phyloP scores from a whole-genome alignment of 2,888 invertebrate genomes.

The Sussaba pulchella region DNA sequence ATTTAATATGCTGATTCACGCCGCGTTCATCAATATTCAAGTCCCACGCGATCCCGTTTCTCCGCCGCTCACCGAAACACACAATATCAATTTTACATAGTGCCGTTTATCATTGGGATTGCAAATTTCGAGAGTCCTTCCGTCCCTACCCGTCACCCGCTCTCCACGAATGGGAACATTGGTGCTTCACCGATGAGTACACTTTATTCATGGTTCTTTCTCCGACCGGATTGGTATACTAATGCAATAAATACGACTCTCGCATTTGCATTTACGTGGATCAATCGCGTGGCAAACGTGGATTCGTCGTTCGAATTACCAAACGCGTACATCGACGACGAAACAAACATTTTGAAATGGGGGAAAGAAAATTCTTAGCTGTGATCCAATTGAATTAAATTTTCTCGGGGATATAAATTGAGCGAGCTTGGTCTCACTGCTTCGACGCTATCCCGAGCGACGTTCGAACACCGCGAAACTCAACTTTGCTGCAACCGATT shows the following conservation, averaged over 20 bases:
- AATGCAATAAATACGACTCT: constrained; percentile 46
- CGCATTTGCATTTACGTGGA: constrained; percentile 20
- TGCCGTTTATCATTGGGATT: constrained; percentile 65
- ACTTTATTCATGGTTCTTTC: constrained; percentile 53
- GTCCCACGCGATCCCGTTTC: constrained; percentile 47
- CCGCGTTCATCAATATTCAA: constrained; percentile 66
- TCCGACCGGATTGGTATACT: constrained; percentile 3
- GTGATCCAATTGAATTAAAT: neutral
- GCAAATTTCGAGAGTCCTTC: constrained; percentile 51
- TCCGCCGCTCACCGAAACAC: constrained; percentile 49
- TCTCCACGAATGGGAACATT: constrained; percentile 20
- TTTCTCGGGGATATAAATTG: neutral
- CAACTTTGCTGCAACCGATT: too few species aligned
- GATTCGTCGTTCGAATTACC: neutral
- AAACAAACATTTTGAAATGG: too few species aligned
- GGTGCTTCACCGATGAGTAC: constrained; percentile 8
- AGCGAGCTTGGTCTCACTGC: too few species aligned
- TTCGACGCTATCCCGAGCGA: too few species aligned
- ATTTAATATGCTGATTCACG: constrained; percentile 67
- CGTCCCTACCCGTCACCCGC: too few species aligned
- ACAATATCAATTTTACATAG: constrained; percentile 66
- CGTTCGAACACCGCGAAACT: too few species aligned
- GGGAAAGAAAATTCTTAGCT: neutral
- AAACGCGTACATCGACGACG: neutral
- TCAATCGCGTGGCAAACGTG: neutral